Evolutionary conservation across 2,888 invertebrate genomes (phyloP).

Genomic region (Podabrus alpinus): DNA sequence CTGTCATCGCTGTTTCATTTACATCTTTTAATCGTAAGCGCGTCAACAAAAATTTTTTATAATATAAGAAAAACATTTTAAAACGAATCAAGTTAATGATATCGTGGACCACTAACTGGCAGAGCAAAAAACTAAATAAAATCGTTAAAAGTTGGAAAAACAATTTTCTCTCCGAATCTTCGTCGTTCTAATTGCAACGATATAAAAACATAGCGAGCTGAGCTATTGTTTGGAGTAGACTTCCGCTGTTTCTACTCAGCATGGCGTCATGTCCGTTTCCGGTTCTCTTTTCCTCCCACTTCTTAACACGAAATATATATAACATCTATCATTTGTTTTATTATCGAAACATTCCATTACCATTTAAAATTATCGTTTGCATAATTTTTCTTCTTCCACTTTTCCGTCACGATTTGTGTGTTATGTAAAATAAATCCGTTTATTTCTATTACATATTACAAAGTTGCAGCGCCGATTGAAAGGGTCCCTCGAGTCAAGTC

Average conservation of each 20-base stretch:
- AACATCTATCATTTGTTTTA: constrained; percentile 48
- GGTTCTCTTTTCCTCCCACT: constrained; percentile 40
- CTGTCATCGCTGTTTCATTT: background rate
- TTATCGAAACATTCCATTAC: constrained; percentile 12
- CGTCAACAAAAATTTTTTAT: background rate
- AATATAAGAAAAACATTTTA: background rate
- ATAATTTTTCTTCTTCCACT: background rate
- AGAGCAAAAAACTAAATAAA: constrained; percentile 43
- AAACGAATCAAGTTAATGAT: constrained; percentile 45
- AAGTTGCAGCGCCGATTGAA: constrained; percentile 34
- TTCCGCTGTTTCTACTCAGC: constrained; percentile 58
- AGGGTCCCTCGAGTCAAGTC: constrained; percentile 32
- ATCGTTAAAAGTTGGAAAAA: constrained; percentile 50
- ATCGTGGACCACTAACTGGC: constrained; percentile 44
- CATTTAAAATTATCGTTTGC: constrained; percentile 5
- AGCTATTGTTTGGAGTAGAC: constrained; percentile 57
- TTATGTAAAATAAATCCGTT: constrained; percentile 12
- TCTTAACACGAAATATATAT: constrained; percentile 32
- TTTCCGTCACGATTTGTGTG: background rate
- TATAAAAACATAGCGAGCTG: constrained; percentile 53
- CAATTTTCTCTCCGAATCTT: constrained; percentile 48
- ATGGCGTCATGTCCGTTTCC: constrained; percentile 60
- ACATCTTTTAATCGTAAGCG: background rate
- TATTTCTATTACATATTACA: constrained; percentile 19
- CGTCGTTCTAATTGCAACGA: constrained; percentile 54